Evolutionary conservation across 2,113 vertebrate species (phyloP).

Genomic region (Actenoides lindsayi): DNA sequence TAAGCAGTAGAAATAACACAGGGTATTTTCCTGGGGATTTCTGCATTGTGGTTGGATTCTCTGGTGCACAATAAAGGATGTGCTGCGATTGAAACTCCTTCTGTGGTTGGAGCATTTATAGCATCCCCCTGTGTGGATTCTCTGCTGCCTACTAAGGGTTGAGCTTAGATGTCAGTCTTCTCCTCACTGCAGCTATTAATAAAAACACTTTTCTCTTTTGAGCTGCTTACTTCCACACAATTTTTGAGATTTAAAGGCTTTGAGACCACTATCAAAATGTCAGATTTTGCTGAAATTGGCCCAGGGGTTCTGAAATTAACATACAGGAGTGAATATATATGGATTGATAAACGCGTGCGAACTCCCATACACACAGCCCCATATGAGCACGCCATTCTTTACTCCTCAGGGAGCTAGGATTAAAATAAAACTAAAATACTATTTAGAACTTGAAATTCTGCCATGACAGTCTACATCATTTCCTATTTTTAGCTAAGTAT

Average conservation of each 20-base stretch:
- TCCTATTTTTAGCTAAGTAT: constrained; percentile 14
- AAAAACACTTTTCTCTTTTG: background rate
- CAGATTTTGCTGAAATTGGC: background rate
- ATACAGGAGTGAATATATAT: background rate
- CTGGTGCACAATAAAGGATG: constrained; percentile 37
- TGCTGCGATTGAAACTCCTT: constrained; percentile 21
- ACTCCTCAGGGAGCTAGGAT: background rate
- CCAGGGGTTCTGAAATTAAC: background rate
- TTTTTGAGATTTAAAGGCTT: background rate
- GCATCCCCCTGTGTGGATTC: background rate
- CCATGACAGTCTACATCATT: background rate
- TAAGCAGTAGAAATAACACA: constrained; percentile 45
- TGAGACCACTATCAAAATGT: background rate
- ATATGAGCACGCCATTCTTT: background rate
- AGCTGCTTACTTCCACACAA: background rate
- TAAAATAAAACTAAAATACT: constrained; percentile 20
- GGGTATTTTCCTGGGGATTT: constrained; percentile 65
- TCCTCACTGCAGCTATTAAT: background rate
- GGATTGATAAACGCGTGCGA: background rate
- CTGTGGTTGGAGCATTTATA: constrained; percentile 2
- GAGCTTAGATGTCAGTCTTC: background rate
- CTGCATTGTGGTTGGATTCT: constrained; percentile 55
- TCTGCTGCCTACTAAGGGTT: background rate
- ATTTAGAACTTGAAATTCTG: background rate
- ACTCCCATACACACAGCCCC: background rate